Evolutionary conservation across 2,888 invertebrate genomes (phyloP).

Genomic region (Zygogramma bicolorata): DNA sequence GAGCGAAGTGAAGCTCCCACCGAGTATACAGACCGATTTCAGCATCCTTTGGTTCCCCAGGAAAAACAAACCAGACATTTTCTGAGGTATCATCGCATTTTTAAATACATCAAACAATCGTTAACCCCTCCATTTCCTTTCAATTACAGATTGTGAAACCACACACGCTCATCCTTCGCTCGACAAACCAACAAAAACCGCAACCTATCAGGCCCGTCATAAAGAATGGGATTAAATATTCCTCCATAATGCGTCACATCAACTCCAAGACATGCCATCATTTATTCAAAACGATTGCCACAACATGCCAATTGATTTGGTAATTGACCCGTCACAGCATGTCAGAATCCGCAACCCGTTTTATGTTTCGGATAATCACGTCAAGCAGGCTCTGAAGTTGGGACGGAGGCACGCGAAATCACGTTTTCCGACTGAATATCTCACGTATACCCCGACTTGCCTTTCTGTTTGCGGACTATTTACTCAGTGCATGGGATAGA

Average conservation of each 20-base stretch:
- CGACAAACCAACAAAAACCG: not conserved
- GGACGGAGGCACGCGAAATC: not conserved
- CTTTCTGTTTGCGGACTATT: not conserved
- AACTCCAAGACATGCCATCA: not conserved
- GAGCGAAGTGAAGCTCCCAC: too few species aligned
- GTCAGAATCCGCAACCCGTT: slow-evolving; percentile 28
- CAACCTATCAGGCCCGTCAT: not conserved
- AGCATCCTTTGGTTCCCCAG: too few species aligned
- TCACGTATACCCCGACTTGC: not conserved
- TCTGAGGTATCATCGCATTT: too few species aligned
- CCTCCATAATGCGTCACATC: not conserved
- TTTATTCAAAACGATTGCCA: slow-evolving; percentile 28
- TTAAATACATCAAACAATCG: too few species aligned
- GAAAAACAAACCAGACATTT: too few species aligned
- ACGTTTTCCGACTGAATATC: slow-evolving; percentile 5
- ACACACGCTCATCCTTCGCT: not conserved
- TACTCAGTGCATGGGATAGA: not conserved
- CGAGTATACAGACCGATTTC: too few species aligned
- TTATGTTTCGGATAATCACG: slow-evolving; percentile 22
- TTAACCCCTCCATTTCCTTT: too few species aligned
- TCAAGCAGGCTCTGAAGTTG: not conserved
- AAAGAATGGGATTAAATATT: not conserved
- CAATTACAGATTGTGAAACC: not conserved
- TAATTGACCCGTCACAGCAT: slow-evolving; percentile 34
- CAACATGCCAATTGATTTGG: slow-evolving; percentile 29